These are phyloP conservation scores for Coturnix japonica DNA, from an alignment of 2,113 vertebrate genomes.

Conservation along the genomic window DNA sequence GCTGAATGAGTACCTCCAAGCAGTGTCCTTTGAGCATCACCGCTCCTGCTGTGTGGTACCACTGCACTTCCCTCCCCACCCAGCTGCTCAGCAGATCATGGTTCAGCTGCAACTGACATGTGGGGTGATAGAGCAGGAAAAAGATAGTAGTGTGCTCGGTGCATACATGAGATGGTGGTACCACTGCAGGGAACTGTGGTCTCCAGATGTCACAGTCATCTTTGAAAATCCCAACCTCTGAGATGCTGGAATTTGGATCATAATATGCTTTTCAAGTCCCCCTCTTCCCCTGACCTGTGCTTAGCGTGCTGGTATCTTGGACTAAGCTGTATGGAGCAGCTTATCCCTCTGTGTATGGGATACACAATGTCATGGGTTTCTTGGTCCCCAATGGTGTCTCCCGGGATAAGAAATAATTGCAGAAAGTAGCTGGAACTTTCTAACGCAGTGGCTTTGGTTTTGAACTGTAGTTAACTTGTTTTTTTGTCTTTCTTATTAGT, in stretches of 20 bases:
- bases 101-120: neutral
- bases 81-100: conserved; percentile 53
- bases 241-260: neutral
- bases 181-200: neutral
- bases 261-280: neutral
- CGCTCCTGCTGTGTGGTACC: neutral
- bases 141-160: fast-evolving
- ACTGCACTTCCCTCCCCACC: neutral
- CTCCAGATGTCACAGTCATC: conserved; percentile 49
- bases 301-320: neutral
- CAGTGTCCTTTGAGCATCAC: conserved; percentile 1
- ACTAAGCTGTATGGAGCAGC: neutral
- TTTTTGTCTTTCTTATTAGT: conserved; percentile 19
- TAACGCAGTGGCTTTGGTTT: neutral
- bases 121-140: conserved; percentile 19
- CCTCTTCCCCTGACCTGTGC: fast-evolving
- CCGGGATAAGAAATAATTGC: neutral
- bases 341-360: neutral
- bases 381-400: neutral
- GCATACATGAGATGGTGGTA: neutral
- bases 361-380: neutral
- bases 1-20: neutral
- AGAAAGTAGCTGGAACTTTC: neutral
- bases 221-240: conserved; percentile 37
- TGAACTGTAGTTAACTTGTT: neutral